These are phyloP conservation scores for Plectropomus leopardus DNA, from an alignment of 2,113 vertebrate species.

Conservation along the genomic window DNA sequence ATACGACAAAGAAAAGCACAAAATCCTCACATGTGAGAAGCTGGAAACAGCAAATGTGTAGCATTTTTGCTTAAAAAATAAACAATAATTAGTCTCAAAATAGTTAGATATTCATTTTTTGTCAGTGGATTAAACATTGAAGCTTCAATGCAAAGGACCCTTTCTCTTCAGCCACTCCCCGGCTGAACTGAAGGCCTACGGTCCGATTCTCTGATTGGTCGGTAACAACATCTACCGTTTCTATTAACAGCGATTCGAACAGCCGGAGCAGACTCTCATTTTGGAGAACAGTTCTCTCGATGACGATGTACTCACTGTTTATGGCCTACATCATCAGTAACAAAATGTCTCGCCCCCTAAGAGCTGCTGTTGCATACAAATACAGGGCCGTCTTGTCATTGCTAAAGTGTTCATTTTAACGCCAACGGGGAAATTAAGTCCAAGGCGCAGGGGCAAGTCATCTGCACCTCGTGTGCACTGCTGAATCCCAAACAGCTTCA, in stretches of 20 bases:
- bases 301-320: conserved; percentile 48
- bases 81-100: background rate
- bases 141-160: background rate
- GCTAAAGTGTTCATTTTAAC: conserved; percentile 56
- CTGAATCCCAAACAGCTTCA: conserved; percentile 72
- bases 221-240: conserved; percentile 29
- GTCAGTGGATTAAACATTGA: no score
- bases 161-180: background rate
- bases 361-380: conserved; percentile 37
- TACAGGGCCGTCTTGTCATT: conserved; percentile 22
- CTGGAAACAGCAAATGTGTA: background rate
- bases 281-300: conserved; percentile 39
- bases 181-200: conserved; percentile 6
- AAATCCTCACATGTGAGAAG: background rate
- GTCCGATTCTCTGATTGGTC: conserved; percentile 29
- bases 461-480: conserved; percentile 43
- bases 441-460: conserved; percentile 30
- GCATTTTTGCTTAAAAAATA: background rate
- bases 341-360: conserved; percentile 33
- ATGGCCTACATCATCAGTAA: conserved; percentile 32
- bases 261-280: conserved; percentile 31
- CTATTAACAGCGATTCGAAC: conserved; percentile 21
- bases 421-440: conserved; percentile 60
- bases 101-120: background rate
- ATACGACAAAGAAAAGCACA: background rate